Conservation (phyloP, 2,797 vertebrate species). For the Intellagama lesueurii region DNA sequence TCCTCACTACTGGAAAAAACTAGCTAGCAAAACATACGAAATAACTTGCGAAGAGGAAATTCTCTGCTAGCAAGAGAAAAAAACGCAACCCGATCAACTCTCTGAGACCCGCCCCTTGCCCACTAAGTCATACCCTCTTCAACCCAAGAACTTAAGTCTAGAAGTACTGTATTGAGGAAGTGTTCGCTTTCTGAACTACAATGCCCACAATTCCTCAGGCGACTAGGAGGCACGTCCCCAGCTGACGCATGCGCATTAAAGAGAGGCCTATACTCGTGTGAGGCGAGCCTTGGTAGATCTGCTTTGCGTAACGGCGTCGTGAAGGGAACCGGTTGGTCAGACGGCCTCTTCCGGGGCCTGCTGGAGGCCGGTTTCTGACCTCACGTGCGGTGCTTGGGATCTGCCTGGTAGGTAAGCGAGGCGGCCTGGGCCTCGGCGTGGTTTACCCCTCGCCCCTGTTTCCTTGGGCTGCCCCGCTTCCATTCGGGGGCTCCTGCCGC, state of each 20-base stretch:
- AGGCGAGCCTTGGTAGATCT: background rate
- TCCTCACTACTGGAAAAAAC: too few species aligned
- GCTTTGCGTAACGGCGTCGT: background rate
- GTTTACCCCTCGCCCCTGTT: background rate
- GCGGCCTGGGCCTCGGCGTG: background rate
- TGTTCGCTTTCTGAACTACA: too few species aligned
- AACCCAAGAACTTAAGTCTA: background rate
- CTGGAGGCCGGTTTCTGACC: background rate
- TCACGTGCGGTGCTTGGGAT: background rate
- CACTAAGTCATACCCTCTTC: background rate
- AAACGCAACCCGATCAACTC: too few species aligned
- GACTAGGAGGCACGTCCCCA: fast-evolving
- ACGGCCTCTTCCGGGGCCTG: fast-evolving
- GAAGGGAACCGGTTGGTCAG: background rate
- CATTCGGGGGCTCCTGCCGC: background rate
- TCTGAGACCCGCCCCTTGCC: background rate
- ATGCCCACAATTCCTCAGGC: too few species aligned
- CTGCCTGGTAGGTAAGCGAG: background rate
- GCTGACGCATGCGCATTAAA: slow-evolving; percentile 4
- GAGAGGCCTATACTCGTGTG: background rate
- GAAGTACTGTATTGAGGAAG: too few species aligned
- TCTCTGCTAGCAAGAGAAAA: too few species aligned
- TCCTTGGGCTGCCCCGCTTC: background rate
- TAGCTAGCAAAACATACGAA: too few species aligned
- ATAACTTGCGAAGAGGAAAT: too few species aligned